These are phyloP conservation scores for Dromius quadrimaculatus DNA, from an alignment of 2,888 invertebrate genomes.

Conservation along the genomic window DNA sequence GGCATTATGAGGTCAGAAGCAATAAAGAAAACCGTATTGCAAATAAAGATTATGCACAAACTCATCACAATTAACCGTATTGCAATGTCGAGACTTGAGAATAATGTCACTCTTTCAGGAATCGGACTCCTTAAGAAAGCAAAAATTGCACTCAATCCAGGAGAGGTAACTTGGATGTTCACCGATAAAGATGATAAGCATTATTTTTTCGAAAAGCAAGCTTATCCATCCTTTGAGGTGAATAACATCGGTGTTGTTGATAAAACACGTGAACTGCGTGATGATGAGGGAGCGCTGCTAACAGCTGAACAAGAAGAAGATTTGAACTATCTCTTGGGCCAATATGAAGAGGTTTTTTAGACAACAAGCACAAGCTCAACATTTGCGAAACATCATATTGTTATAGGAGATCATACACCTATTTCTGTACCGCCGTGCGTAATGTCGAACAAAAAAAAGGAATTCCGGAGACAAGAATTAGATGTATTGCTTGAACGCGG, in stretches of 20 bases:
- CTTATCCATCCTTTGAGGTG: not conserved
- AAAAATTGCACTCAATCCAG: not conserved
- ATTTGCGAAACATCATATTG: not conserved
- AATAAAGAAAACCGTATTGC: not conserved
- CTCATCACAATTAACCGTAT: not conserved
- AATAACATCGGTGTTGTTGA: not conserved
- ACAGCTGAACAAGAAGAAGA: not conserved
- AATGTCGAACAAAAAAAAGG: not conserved
- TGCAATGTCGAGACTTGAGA: not conserved
- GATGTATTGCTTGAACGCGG: conserved; percentile 58
- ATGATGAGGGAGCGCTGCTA: not conserved
- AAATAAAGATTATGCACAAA: not conserved
- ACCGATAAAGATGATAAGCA: not conserved
- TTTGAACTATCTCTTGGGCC: not conserved
- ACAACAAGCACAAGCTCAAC: not conserved
- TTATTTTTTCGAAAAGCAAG: not conserved
- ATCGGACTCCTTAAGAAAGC: not conserved
- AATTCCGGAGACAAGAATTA: conserved; percentile 55
- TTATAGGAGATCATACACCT: not conserved
- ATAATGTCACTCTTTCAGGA: not conserved
- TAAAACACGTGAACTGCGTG: not conserved
- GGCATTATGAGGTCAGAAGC: not conserved
- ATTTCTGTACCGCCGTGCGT: not conserved
- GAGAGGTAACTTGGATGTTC: not conserved
- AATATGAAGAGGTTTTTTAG: not conserved